Conservation (phyloP, 2,113 vertebrate genomes). For the Larimichthys crocea region DNA sequence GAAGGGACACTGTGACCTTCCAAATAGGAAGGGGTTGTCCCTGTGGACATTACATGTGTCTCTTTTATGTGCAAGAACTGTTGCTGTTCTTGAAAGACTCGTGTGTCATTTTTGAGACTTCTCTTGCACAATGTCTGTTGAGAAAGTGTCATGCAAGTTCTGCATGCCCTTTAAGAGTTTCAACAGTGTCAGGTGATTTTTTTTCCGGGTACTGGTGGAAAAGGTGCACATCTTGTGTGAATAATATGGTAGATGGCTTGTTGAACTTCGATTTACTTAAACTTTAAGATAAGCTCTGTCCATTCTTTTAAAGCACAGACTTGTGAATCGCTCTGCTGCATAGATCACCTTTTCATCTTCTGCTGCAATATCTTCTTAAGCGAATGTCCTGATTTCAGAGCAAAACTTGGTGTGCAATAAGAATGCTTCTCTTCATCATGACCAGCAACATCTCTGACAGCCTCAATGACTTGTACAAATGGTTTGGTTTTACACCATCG, state of each 20-base stretch:
- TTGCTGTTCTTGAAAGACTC: no score
- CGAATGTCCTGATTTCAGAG: neutral
- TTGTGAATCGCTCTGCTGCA: neutral
- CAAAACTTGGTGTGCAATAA: neutral
- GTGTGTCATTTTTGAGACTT: no score
- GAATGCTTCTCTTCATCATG: neutral
- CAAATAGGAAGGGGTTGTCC: no score
- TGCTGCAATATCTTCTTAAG: neutral
- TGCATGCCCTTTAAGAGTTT: neutral
- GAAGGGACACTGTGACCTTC: no score
- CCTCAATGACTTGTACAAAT: neutral
- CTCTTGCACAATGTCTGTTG: no score
- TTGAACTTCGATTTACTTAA: neutral
- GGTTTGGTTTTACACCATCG: neutral
- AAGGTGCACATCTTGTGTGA: neutral
- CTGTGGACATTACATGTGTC: no score
- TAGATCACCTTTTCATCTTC: neutral
- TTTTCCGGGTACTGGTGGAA: neutral
- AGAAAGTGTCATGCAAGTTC: neutral
- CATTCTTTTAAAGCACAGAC: slow-evolving; percentile 2
- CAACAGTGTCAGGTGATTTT: neutral
- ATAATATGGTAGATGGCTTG: neutral
- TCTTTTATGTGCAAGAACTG: no score
- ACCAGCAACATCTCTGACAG: neutral
- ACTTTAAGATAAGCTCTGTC: neutral